These are phyloP conservation scores for Balanococcus diminutus DNA, from an alignment of 2,888 invertebrate species.

Conservation along the genomic window DNA sequence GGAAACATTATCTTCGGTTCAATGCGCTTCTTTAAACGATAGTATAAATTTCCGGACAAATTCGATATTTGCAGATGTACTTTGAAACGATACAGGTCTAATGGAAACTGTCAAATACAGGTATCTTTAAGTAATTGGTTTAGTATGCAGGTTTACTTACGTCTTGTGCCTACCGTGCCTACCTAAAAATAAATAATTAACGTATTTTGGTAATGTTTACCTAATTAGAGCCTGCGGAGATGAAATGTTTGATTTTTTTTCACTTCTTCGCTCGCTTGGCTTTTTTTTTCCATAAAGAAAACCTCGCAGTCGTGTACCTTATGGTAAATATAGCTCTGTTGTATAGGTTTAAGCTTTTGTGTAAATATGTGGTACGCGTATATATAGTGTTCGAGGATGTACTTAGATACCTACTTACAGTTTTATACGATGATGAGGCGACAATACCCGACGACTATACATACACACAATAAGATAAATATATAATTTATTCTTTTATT, in stretches of 20 bases:
- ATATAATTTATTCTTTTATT: constrained; percentile 51
- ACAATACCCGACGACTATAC: constrained; percentile 31
- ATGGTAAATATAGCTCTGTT: neutral
- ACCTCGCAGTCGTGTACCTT: neutral
- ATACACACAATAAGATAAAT: constrained; percentile 29
- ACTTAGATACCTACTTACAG: neutral
- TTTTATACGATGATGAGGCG: constrained; percentile 26
- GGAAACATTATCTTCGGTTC: constrained; percentile 38
- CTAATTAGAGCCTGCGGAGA: neutral
- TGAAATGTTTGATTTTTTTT: constrained; percentile 11
- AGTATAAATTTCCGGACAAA: constrained; percentile 36
- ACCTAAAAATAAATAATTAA: constrained; percentile 26
- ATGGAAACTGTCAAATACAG: constrained; percentile 19
- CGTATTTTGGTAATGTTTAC: constrained; percentile 7
- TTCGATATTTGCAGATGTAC: constrained; percentile 26
- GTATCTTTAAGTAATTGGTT: constrained; percentile 3
- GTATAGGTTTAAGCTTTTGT: neutral
- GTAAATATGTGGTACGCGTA: neutral
- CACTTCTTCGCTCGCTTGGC: neutral
- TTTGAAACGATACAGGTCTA: neutral
- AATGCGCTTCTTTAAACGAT: constrained; percentile 42
- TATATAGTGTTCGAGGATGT: neutral
- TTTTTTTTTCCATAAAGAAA: neutral
- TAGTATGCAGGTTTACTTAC: neutral
- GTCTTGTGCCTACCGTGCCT: neutral